Percentiles rank a stretch among this genome's conserved stretches.
Evolutionary conservation across 2,113 vertebrate genomes (phyloP).

Genomic region (Cyprinodon variegatus): DNA sequence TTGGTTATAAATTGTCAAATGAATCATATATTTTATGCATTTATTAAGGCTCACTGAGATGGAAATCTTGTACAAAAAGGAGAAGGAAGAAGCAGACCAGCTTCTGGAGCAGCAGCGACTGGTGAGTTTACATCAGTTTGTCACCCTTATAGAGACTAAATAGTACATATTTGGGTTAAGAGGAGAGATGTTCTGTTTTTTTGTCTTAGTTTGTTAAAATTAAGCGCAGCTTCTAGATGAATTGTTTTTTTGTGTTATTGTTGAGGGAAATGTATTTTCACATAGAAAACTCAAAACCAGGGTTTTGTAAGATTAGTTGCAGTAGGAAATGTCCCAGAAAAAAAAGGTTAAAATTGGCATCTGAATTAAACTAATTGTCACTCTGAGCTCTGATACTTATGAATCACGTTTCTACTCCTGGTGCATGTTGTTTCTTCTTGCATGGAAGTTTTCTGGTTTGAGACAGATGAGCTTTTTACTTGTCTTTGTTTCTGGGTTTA

Average conservation of each 20-base stretch:
- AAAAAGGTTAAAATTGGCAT: conserved; percentile 71
- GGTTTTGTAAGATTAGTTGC: conserved; percentile 16
- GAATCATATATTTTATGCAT: conserved; percentile 10
- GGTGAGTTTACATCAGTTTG: conserved; percentile 80
- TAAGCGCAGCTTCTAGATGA: conserved; percentile 19
- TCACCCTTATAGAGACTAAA: background rate
- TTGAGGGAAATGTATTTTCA: conserved; percentile 26
- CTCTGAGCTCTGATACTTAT: conserved; percentile 78
- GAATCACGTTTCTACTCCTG: conserved; percentile 78
- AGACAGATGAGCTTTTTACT: conserved; percentile 58
- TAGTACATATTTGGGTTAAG: conserved; percentile 23
- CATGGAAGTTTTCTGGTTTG: conserved; percentile 84
- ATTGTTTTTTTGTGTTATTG: conserved; percentile 32
- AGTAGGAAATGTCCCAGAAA: conserved; percentile 38
- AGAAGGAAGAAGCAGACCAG: conserved; percentile 98
- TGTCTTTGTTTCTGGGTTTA: conserved; percentile 46
- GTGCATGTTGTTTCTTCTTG: conserved; percentile 93
- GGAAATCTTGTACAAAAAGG: conserved; percentile 98
- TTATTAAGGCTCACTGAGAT: conserved; percentile 92
- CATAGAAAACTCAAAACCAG: conserved; percentile 39
- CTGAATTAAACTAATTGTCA: conserved; percentile 88
- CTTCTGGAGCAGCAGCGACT: conserved; percentile 97
- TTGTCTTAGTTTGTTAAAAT: background rate
- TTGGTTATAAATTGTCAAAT: background rate
- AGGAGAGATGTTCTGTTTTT: conserved; percentile 1